Evolutionary conservation across 2,113 vertebrate genomes (phyloP), one percentile per base, ranked within the genome.

Genomic region (Cyphomyrus plagiostoma): DNA sequence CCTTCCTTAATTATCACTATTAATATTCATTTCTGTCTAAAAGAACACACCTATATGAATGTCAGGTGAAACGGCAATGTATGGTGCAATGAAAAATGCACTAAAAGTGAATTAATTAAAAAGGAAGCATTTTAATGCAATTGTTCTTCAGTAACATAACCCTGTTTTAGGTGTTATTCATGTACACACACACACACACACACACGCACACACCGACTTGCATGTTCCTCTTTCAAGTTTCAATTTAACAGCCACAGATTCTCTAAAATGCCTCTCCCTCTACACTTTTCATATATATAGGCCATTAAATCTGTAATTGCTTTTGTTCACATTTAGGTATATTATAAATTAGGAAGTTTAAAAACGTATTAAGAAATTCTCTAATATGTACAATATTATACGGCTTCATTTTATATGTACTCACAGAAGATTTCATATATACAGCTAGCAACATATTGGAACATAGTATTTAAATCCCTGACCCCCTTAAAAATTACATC

Each of bases 301-400:
- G 53, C 35, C 26, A 35, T 77, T 77, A 95, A 96, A 94, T 95
- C 95, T 96, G 93, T 94, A 94, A 91, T 95, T 96, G 95, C 94
- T 97, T 95, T 95, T 95, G 95, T 95, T 95, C 93, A 93, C 94
- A 96, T 96, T 96, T 96, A 94, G 93, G 93, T 96, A 96, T 95
- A 97, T 94, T 98, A 97, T 95, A 97, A 98, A 98, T 96, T 94
- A 96, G 96, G 92, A 96, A 96, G 95, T 96, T 92, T 96, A 97
- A 96, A 98, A 97, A 97, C 96, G 95, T 97, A 91, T 89, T 96
- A 97, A 96, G 96, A 97, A 97, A 97, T 95, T 92, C 96, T 94
- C 95, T 94, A 94, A 90, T 97, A 98, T 98, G 96, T 98, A 98
- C 97, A 98, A 91, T 93, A 87, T 90, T 94, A 95, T 93, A 92